Conservation (phyloP, 2,113 vertebrate species). For the Lycaon pictus region DNA sequence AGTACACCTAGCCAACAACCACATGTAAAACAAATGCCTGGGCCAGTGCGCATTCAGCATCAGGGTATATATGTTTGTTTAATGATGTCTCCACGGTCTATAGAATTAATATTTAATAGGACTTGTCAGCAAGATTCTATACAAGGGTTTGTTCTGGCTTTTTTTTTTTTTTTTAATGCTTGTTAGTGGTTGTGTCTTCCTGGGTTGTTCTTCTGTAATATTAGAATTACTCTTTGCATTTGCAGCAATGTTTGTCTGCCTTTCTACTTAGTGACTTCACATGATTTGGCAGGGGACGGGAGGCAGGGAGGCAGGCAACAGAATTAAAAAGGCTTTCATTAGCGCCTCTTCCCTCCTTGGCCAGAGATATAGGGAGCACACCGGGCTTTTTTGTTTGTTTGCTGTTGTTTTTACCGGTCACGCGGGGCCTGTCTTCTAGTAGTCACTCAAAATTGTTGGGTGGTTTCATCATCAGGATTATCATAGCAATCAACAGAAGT, state of each 20-base stretch:
- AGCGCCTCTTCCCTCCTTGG: background rate
- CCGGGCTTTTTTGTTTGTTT: background rate
- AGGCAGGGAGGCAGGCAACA: background rate
- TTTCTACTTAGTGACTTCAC: background rate
- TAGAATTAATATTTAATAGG: slow-evolving; percentile 91
- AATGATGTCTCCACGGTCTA: slow-evolving; percentile 90
- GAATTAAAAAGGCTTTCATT: slow-evolving; percentile 1
- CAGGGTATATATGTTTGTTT: slow-evolving; percentile 80
- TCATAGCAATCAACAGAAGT: background rate
- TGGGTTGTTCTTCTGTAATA: slow-evolving; percentile 39
- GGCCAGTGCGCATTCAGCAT: slow-evolving; percentile 74
- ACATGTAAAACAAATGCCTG: slow-evolving; percentile 78
- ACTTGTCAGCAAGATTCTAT: slow-evolving; percentile 90
- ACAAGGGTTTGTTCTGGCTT: slow-evolving; percentile 81
- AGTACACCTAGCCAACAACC: slow-evolving; percentile 67
- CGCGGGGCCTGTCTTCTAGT: no score
- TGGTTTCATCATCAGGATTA: background rate
- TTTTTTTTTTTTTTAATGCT: slow-evolving; percentile 64
- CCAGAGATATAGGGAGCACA: background rate
- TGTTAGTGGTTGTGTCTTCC: slow-evolving; percentile 83
- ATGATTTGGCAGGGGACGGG: background rate
- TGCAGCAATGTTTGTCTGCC: background rate
- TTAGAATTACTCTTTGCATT: slow-evolving; percentile 68
- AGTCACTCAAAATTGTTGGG: background rate
- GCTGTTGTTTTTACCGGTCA: background rate